A percentile compares a stretch with the other conserved stretches of the same genome.
These are phyloP conservation scores for Sphaeramia orbicularis DNA, from an alignment of 2,797 vertebrate genomes.

Conservation along the genomic window DNA sequence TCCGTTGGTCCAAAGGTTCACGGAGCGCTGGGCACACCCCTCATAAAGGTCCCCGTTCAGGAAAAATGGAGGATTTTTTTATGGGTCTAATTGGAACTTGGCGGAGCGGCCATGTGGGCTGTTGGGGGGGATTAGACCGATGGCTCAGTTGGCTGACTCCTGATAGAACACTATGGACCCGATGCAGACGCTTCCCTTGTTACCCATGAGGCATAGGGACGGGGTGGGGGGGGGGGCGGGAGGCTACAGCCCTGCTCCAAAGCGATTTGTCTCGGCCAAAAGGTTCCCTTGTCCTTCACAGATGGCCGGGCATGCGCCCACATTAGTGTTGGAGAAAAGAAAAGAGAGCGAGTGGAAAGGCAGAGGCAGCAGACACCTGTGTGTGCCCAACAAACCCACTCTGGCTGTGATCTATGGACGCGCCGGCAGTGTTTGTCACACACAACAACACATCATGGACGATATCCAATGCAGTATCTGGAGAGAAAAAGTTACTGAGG, in stretches of 20 bases:
- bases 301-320: conserved; percentile 76
- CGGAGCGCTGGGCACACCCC: conserved; percentile 54
- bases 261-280: conserved; percentile 85
- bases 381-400: conserved; percentile 62
- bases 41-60: conserved; percentile 59
- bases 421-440: conserved; percentile 59
- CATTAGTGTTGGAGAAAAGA: conserved; percentile 67
- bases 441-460: conserved; percentile 64
- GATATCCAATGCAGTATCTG: conserved; percentile 63
- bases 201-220: conserved; percentile 67
- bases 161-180: conserved; percentile 78
- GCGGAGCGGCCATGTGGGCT: conserved; percentile 73
- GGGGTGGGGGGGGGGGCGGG: conserved; percentile 46
- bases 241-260: conserved; percentile 70
- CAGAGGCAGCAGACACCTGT: conserved; percentile 81
- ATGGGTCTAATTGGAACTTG: conserved; percentile 83
- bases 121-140: conserved; percentile 75
- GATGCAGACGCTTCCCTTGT: conserved; percentile 78
- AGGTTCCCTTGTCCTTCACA: conserved; percentile 86
- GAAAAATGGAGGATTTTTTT: conserved; percentile 62
- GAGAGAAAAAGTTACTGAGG: conserved; percentile 73
- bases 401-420: conserved; percentile 45
- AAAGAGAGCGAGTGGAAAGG: conserved; percentile 56
- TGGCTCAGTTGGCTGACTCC: conserved; percentile 81
- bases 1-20: conserved; percentile 63